A percentile compares a stretch with the other conserved stretches of the same genome.
phyloP scores from a whole-genome alignment of 2,113 vertebrate species.

The Cacatua alba region DNA sequence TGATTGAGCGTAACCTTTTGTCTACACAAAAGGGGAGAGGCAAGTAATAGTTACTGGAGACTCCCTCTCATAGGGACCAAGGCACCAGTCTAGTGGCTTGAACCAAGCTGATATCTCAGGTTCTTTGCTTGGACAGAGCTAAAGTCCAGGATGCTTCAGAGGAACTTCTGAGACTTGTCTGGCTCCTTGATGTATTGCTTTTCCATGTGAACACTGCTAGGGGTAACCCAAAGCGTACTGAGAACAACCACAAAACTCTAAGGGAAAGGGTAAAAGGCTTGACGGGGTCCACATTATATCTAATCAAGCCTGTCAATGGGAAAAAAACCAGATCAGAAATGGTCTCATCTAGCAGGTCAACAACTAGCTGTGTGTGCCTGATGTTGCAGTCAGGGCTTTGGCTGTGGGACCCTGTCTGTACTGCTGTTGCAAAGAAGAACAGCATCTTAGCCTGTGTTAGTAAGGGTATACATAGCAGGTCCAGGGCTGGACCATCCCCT shows the following conservation, averaged over 20 bases:
- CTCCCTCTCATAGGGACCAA: neutral
- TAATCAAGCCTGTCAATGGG: neutral
- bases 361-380: accelerated
- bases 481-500: neutral
- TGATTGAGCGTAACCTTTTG: neutral
- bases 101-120: neutral
- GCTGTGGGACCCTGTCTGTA: neutral
- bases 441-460: neutral
- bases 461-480: neutral
- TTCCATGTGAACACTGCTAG: neutral
- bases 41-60: neutral
- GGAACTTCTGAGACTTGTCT: neutral
- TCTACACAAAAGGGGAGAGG: neutral
- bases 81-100: neutral
- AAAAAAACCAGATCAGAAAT: neutral
- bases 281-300: accelerated
- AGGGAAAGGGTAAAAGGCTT: neutral
- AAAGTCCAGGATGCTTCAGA: neutral
- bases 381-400: neutral
- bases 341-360: neutral
- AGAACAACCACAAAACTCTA: neutral
- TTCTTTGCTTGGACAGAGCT: neutral
- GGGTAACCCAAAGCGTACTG: neutral
- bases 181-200: neutral
- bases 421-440: neutral